These are phyloP conservation scores for Semotilus atromaculatus DNA, from an alignment of 2,797 vertebrate genomes.

Conservation along the genomic window DNA sequence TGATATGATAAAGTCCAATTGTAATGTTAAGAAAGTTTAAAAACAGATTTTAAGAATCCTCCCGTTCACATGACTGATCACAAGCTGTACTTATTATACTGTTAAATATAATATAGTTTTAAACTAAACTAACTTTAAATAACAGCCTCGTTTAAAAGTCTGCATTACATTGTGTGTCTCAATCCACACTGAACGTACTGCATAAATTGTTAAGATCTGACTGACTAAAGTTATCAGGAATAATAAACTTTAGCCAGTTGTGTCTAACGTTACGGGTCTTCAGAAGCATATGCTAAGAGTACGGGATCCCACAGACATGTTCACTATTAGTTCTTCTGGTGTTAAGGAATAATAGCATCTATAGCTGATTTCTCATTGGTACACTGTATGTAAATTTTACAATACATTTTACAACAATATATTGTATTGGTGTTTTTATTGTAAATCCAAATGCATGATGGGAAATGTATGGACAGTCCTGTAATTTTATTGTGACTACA, in stretches of 20 bases:
- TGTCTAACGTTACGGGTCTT: not conserved
- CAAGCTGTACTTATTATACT: not conserved
- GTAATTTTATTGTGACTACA: too few species aligned
- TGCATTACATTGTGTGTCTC: not conserved
- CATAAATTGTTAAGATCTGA: not conserved
- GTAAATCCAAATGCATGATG: too few species aligned
- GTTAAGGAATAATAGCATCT: not conserved
- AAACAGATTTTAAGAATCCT: not conserved
- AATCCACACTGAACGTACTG: not conserved
- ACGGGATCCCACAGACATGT: not conserved
- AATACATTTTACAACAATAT: too few species aligned
- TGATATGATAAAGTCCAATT: not conserved
- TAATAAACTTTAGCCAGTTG: not conserved
- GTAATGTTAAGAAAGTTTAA: not conserved
- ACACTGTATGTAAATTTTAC: too few species aligned
- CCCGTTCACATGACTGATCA: not conserved
- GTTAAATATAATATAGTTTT: not conserved
- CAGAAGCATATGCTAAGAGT: not conserved
- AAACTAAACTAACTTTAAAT: not conserved
- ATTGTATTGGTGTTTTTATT: too few species aligned
- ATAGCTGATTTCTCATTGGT: not conserved
- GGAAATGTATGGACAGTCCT: too few species aligned
- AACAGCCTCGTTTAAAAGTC: not conserved
- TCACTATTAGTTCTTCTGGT: not conserved
- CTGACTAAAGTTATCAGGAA: not conserved